Evolutionary conservation across 2,888 invertebrate genomes (phyloP).

Genomic region (Chironomus tentans): DNA sequence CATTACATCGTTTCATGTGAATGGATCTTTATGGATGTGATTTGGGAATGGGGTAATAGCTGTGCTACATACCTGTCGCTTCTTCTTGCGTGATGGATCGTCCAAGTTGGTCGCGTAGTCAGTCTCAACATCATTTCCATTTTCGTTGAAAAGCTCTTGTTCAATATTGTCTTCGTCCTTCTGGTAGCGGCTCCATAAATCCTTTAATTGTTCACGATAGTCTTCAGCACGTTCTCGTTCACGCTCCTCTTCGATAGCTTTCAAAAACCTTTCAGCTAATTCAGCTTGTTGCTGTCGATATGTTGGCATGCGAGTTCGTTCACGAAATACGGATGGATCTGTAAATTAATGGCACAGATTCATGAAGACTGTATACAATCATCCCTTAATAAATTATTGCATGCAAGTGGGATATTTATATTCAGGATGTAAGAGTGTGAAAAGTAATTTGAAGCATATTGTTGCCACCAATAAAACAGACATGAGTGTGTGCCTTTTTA

Average conservation of each 20-base stretch:
- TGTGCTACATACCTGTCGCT: slow-evolving; percentile 9
- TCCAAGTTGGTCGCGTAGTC: background rate
- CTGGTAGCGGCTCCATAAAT: slow-evolving; percentile 40
- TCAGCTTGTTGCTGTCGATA: slow-evolving; percentile 33
- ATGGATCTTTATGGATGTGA: too few relatives aligned
- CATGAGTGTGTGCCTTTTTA: too few relatives aligned
- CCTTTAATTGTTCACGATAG: slow-evolving; percentile 37
- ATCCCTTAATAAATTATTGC: background rate
- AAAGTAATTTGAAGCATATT: too few relatives aligned
- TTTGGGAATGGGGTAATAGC: too few relatives aligned
- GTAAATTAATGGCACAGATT: background rate
- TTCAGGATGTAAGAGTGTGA: too few relatives aligned
- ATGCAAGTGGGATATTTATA: background rate
- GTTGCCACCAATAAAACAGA: too few relatives aligned
- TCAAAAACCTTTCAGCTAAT: slow-evolving; percentile 39
- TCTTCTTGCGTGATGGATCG: background rate
- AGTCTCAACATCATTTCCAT: slow-evolving; percentile 33
- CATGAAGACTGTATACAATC: background rate
- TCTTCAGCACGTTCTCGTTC: slow-evolving; percentile 38
- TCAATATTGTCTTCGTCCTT: slow-evolving; percentile 39
- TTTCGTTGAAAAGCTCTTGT: slow-evolving; percentile 36
- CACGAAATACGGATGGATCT: slow-evolving; percentile 37
- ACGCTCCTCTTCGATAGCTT: slow-evolving; percentile 40
- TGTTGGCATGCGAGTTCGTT: slow-evolving; percentile 33
- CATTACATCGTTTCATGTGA: background rate